A percentile compares a stretch with the other conserved stretches of the same genome.
These are phyloP conservation scores for Sus scrofa DNA, from an alignment of 2,113 vertebrate species.

Conservation along the genomic window DNA sequence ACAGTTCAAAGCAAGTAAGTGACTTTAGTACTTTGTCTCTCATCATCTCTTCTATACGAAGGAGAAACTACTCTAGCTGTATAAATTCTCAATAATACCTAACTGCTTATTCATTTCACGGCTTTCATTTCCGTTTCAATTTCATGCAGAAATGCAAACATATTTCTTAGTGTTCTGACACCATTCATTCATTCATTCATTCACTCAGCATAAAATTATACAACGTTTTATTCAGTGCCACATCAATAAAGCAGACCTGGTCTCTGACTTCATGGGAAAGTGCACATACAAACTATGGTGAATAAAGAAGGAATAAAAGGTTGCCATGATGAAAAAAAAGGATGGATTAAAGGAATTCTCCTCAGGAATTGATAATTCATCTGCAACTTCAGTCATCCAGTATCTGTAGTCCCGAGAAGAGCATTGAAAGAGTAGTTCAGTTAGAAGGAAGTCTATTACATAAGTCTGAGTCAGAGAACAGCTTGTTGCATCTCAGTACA, in stretches of 20 bases:
- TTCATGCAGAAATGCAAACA: background rate
- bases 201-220: background rate
- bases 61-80: background rate
- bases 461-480: background rate
- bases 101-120: background rate
- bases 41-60: background rate
- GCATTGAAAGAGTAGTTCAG: background rate
- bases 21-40: background rate
- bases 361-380: background rate
- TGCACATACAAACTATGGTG: background rate
- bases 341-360: background rate
- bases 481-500: background rate
- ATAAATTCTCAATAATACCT: background rate
- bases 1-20: slow-evolving; percentile 2
- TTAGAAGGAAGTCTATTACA: background rate
- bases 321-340: background rate
- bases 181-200: background rate
- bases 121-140: background rate
- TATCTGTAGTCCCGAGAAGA: background rate
- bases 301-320: background rate
- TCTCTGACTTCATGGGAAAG: background rate
- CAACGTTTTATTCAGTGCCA: background rate
- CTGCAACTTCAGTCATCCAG: background rate
- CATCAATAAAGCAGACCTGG: background rate
- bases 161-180: background rate